phyloP scores from a whole-genome alignment of 2,888 invertebrate genomes.

The Microplitis deprimator region DNA sequence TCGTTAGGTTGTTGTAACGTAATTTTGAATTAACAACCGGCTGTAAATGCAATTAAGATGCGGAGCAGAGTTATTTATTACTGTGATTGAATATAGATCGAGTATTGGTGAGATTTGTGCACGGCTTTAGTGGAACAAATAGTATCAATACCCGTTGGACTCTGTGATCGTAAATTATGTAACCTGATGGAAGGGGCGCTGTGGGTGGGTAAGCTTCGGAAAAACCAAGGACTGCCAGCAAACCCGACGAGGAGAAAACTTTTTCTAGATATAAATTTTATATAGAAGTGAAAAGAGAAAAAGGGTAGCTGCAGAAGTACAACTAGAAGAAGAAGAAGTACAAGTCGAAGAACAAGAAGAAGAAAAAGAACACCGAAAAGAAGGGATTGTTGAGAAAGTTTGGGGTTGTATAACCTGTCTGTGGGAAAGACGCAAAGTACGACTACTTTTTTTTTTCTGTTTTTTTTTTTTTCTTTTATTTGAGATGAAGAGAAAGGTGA shows the following conservation, averaged over 20 bases:
- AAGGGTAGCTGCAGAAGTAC: background rate
- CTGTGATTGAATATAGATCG: background rate
- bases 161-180: conserved; percentile 50
- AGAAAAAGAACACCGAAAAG: conserved; percentile 15
- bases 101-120: background rate
- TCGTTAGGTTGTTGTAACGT: background rate
- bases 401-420: conserved; percentile 32
- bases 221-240: conserved; percentile 26
- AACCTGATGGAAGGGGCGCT: conserved; percentile 41
- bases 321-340: conserved; percentile 4
- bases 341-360: conserved; percentile 17
- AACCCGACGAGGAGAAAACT: conserved; percentile 38
- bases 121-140: conserved; percentile 44
- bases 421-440: conserved; percentile 28
- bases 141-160: conserved; percentile 40
- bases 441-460: background rate
- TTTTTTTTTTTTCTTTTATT: background rate
- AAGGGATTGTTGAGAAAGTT: conserved; percentile 37
- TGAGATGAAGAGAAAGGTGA: conserved; percentile 9
- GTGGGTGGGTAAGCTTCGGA: conserved; percentile 32
- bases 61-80: background rate
- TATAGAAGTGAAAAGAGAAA: conserved; percentile 24
- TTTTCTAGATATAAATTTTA: conserved; percentile 50
- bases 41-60: too few relatives aligned
- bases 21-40: too few relatives aligned